A percentile compares a stretch with the other conserved stretches of the same genome.
Evolutionary conservation across 2,888 invertebrate genomes (phyloP).

Genomic region (Acrobeloides nanus): DNA sequence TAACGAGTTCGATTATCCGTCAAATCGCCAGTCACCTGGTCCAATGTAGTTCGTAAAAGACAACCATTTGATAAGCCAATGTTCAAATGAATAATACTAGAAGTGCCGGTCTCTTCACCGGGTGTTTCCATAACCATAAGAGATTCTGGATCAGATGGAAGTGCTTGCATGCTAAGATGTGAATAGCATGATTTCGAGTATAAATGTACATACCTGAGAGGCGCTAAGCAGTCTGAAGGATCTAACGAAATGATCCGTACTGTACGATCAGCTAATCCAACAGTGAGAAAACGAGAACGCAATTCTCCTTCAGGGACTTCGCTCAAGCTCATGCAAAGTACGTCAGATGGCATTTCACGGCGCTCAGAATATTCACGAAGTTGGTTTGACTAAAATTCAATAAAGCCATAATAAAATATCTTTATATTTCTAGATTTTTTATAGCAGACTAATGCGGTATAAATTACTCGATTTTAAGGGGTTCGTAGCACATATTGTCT

Average conservation of each 20-base stretch:
- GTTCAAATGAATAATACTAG: slow-evolving; percentile 63
- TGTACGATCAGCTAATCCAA: slow-evolving; percentile 76
- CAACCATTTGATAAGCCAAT: slow-evolving; percentile 94
- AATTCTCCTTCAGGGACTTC: slow-evolving; percentile 92
- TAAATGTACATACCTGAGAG: slow-evolving; percentile 69
- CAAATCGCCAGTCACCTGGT: slow-evolving; percentile 88
- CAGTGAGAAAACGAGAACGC: slow-evolving; percentile 48
- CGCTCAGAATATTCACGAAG: slow-evolving; percentile 95
- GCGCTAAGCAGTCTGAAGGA: slow-evolving; percentile 82
- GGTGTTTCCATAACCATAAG: slow-evolving; percentile 80
- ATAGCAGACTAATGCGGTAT: no score
- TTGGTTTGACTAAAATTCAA: slow-evolving; percentile 95
- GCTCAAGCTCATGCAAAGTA: slow-evolving; percentile 94
- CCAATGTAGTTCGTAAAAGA: slow-evolving; percentile 80
- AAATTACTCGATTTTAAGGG: no score
- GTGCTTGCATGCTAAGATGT: slow-evolving; percentile 58
- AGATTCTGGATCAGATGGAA: slow-evolving; percentile 91
- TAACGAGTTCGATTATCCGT: slow-evolving; percentile 95
- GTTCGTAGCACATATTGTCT: no score
- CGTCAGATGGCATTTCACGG: slow-evolving; percentile 90
- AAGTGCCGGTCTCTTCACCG: slow-evolving; percentile 39
- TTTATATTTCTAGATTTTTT: slow-evolving; percentile 4
- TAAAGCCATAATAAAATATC: slow-evolving; percentile 58
- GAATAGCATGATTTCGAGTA: no score
- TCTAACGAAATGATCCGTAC: slow-evolving; percentile 94